Evolutionary conservation across 2,113 vertebrate genomes (phyloP).

Genomic region (Aramus guarauna): DNA sequence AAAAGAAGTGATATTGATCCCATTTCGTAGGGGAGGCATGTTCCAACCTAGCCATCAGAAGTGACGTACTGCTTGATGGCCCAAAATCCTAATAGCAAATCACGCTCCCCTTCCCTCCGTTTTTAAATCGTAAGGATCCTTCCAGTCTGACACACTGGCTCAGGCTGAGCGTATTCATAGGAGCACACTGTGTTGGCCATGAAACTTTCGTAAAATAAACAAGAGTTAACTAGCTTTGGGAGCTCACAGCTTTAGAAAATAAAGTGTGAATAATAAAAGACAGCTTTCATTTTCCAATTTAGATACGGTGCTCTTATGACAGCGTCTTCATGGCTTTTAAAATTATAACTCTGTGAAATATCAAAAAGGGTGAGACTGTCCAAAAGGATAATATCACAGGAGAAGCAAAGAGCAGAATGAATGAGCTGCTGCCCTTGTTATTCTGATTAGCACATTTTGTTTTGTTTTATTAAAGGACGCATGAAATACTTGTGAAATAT

Average conservation of each 20-base stretch:
- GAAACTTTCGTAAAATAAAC: neutral
- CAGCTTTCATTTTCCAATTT: neutral
- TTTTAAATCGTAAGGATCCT: neutral
- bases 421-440: conserved; percentile 68
- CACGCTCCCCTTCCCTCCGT: neutral
- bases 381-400: conserved; percentile 65
- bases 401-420: conserved; percentile 74
- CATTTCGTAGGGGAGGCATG: conserved; percentile 11
- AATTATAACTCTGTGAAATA: neutral
- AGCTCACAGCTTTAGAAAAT: neutral
- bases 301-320: conserved; percentile 67
- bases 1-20: conserved; percentile 44
- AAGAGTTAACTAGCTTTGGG: neutral
- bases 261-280: neutral
- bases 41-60: conserved; percentile 35
- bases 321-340: conserved; percentile 32
- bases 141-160: conserved; percentile 2
- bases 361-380: conserved; percentile 33
- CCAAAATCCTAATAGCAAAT: neutral
- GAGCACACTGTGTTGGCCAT: conserved; percentile 50
- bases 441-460: conserved; percentile 73
- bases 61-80: neutral
- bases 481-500: conserved; percentile 85
- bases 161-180: conserved; percentile 45
- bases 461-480: conserved; percentile 75